Percentiles rank a stretch among this genome's conserved stretches.
These are phyloP conservation scores for Eupsilia transversa DNA, from an alignment of 2,888 invertebrate genomes.

Conservation along the genomic window DNA sequence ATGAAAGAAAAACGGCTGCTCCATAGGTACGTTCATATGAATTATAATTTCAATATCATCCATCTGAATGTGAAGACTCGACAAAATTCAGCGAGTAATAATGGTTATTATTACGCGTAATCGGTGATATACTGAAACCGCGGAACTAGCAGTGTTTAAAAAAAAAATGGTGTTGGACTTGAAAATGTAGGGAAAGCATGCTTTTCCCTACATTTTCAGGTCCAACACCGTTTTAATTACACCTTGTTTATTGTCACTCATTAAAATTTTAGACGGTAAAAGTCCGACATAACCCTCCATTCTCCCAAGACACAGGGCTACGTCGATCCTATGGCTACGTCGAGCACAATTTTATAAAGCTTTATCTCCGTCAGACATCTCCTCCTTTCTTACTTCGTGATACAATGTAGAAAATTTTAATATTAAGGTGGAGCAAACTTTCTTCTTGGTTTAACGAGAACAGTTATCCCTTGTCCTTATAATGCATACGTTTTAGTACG, in stretches of 20 bases:
- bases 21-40: background rate
- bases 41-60: background rate
- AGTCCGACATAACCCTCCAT: too few relatives aligned
- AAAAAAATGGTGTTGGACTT: too few relatives aligned
- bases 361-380: background rate
- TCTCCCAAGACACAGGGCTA: background rate
- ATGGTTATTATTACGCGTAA: too few relatives aligned
- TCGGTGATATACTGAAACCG: too few relatives aligned
- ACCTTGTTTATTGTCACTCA: too few relatives aligned
- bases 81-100: background rate
- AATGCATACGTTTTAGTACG: conserved; percentile 31
- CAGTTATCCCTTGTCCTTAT: conserved; percentile 5
- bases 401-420: conserved; percentile 40
- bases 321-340: background rate
- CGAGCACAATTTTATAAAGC: background rate
- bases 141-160: too few relatives aligned
- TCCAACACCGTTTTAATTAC: too few relatives aligned
- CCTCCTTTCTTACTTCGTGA: background rate
- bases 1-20: background rate
- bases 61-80: background rate
- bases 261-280: too few relatives aligned
- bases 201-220: too few relatives aligned
- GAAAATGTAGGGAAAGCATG: too few relatives aligned
- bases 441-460: conserved; percentile 27
- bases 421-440: conserved; percentile 26